These are phyloP conservation scores for Synanthedon tipuliformis DNA, from an alignment of 2,888 invertebrate genomes.

Conservation along the genomic window DNA sequence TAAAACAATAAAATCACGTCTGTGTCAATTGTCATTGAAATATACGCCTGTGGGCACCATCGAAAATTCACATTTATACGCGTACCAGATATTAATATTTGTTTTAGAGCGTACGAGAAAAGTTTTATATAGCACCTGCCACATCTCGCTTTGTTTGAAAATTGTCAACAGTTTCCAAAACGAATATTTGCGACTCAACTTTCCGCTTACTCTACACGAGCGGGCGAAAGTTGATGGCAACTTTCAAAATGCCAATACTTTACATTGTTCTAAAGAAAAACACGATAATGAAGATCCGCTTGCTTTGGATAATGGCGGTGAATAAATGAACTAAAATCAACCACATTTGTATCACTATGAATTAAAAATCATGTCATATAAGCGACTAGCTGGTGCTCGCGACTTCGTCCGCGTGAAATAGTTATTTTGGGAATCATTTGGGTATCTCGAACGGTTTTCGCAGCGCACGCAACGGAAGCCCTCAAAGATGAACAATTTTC, in stretches of 20 bases:
- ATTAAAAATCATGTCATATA: no score
- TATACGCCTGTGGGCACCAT: not conserved
- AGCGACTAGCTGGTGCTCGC: no score
- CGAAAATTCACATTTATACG: not conserved
- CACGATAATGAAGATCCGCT: not conserved
- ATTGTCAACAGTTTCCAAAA: constrained; percentile 21
- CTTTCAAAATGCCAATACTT: not conserved
- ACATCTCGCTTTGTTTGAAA: constrained; percentile 23
- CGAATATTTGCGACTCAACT: constrained; percentile 12
- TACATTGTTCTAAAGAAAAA: not conserved
- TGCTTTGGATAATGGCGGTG: no score
- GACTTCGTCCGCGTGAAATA: no score
- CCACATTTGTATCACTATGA: no score
- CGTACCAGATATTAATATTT: not conserved
- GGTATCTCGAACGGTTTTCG: no score
- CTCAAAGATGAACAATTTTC: no score
- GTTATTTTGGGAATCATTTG: no score
- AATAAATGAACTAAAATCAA: no score
- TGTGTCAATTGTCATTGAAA: not conserved
- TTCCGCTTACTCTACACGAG: constrained; percentile 1
- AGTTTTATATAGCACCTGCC: constrained; percentile 25
- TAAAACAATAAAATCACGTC: not conserved
- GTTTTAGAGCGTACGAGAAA: not conserved
- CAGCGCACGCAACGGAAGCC: no score
- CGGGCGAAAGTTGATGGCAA: not conserved